Evolutionary conservation across 2,888 invertebrate genomes (phyloP).

Genomic region (Rosalia funebris): DNA sequence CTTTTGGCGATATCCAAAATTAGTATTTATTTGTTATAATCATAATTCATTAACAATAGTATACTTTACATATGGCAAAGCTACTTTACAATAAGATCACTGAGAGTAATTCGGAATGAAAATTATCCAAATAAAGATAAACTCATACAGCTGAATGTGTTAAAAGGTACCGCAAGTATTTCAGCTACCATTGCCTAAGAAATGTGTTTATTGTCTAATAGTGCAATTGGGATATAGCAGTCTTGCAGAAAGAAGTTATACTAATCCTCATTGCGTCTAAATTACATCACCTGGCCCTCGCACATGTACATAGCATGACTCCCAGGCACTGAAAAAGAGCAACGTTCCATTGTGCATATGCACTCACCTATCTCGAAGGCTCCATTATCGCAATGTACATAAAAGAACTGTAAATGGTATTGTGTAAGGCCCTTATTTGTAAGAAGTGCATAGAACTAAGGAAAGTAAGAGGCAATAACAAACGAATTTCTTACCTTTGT

Average conservation of each 20-base stretch:
- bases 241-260: constrained; percentile 9
- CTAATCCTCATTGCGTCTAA: constrained; percentile 26
- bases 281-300: constrained; percentile 30
- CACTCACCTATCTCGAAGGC: constrained; percentile 22
- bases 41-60: too few species aligned
- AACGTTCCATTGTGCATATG: constrained; percentile 23
- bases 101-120: too few species aligned
- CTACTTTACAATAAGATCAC: too few species aligned
- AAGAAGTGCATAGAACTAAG: constrained; percentile 18
- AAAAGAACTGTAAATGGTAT: constrained; percentile 21
- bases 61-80: too few species aligned
- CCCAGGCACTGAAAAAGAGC: constrained; percentile 25
- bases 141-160: too few species aligned
- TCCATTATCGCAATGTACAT: constrained; percentile 21
- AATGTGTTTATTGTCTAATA: neutral
- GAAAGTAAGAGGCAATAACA: constrained; percentile 19
- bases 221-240: constrained; percentile 21
- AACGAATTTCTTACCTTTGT: constrained; percentile 20
- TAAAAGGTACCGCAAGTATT: too few species aligned
- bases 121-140: too few species aligned
- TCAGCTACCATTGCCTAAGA: neutral
- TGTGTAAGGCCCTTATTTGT: constrained; percentile 25
- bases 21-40: too few species aligned
- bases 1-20: too few species aligned
- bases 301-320: constrained; percentile 20